Evolutionary conservation across 2,113 vertebrate genomes (phyloP), one percentile per base, ranked within the genome.

Genomic region (Monarcha castaneiventris): DNA sequence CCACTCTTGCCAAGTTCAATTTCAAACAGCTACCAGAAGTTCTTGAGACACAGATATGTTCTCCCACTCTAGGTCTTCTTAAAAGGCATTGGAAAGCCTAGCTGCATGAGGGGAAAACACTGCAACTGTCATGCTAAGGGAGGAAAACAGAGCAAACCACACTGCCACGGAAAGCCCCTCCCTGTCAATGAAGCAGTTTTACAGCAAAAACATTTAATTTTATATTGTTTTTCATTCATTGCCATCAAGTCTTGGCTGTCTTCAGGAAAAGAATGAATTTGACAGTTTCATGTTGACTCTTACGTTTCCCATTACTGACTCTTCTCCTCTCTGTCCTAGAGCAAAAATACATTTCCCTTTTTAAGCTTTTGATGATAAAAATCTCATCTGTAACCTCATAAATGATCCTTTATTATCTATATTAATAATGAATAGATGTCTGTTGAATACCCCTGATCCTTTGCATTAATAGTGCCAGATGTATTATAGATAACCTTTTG

Each of bases 341-440:
- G 98, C 97, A 98, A 98, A 98, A 98, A 98, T 98, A 98, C 97
- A 98, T 98, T 98, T 98, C 95, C 97, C 96, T 97, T 98, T 98
- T 98, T 98, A 98, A 98, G 97, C 95, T 98, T 98, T 97, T 98
- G 98, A 98, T 98, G 98, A 98, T 98, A 98, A 98, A 98, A 98
- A 98, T 98, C 97, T 98, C 98, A 98, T 98, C 97, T 98, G 97
- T 98, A 98, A 95, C 95, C 97, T 98, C 97, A 97, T 98, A 98
- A 98, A 98, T 98, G 98, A 97, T 98, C 97, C 97, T 98, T 98
- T 98, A 98, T 98, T 98, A 98, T 98, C 98, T 98, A 96, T 98
- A 98, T 98, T 98, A 98, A 98, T 98, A 98, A 98, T 98, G 97
- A 98, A 98, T 98, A 98, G 98, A 98, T 98, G 98, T 98, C 98